Evolutionary conservation across 1,140 invertebrate species (phyloP), one percentile per base, ranked within the genome.

Genomic region (Thereuonema tuberculata): DNA sequence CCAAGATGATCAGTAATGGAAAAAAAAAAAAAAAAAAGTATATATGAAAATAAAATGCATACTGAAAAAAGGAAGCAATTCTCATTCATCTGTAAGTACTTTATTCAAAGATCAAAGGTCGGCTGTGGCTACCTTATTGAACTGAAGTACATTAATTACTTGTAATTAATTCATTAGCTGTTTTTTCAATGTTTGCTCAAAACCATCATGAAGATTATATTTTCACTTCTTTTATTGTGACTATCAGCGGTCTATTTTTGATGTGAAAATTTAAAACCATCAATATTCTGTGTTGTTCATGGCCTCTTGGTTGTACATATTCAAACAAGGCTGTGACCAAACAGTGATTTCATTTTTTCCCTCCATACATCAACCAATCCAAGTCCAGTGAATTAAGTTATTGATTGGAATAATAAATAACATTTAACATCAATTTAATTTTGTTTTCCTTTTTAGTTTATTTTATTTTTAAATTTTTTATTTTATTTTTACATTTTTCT

Each of bases 381-480:
- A 62, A 67, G 61, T 68, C 67, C 66, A 67, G 65, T 67, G 65
- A 68, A 63, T 67, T 67, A 68, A 68, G 64, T 68, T 68, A 68
- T 68, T 68, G 58, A 59, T 64, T 64, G 64, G 62, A 65, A 64
- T 63, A 64, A 62, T 63, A 54, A 62, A 62, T n/a, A 52, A 20
- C 15, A 52, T 20, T 52, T 15, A 9, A 52, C 21, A 15, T 20
- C 21, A 52, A 12, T 52, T 52, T 14, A 12, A 15, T 52, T 52
- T 52, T 15, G 12, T 52, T 12, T 15, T 52, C 14, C 21, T 24
- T 12, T 24, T 52, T 52, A 24, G 9, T 52, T 20, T 52, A 20
- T 52, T 52, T 52, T 52, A 12, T 14, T 12, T 52, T 43, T 43
- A n/a, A 9, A n/a, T n/a, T n/a, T n/a, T n/a, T n/a, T n/a, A n/a